A percentile compares a stretch with the other conserved stretches of the same genome.
Evolutionary conservation across 2,113 vertebrate species (phyloP).

Genomic region (Sciurus niger): DNA sequence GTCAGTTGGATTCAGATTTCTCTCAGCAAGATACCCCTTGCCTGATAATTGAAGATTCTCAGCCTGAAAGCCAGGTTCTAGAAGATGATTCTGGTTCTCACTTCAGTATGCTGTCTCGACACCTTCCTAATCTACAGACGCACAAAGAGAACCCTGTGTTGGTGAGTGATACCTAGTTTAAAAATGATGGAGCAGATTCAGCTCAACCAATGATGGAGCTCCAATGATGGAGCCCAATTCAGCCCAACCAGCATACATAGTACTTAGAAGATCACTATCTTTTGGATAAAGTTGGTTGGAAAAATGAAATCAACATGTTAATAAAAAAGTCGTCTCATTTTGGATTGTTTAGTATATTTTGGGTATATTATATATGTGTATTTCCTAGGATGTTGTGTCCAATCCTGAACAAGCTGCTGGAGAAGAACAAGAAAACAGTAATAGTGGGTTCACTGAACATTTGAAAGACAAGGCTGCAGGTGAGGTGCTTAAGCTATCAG

Average conservation of each 20-base stretch:
- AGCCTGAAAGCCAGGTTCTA: slow-evolving; percentile 91
- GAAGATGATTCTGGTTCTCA: slow-evolving; percentile 93
- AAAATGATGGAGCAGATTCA: neutral
- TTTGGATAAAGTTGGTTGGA: slow-evolving; percentile 66
- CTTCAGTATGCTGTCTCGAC: slow-evolving; percentile 88
- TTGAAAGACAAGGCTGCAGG: slow-evolving; percentile 81
- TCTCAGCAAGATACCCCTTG: slow-evolving; percentile 93
- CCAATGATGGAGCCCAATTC: no score
- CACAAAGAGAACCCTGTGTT: slow-evolving; percentile 91
- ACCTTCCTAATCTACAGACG: slow-evolving; percentile 91
- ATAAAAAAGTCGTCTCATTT: neutral
- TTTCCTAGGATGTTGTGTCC: slow-evolving; percentile 91
- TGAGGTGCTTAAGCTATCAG: slow-evolving; percentile 56
- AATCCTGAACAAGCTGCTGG: slow-evolving; percentile 86
- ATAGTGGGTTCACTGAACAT: slow-evolving; percentile 60
- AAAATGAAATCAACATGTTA: slow-evolving; percentile 25
- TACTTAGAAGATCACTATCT: slow-evolving; percentile 15
- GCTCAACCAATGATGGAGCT: neutral
- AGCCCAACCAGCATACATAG: neutral
- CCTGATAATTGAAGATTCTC: slow-evolving; percentile 96
- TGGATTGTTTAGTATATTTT: neutral
- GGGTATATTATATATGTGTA: slow-evolving; percentile 39
- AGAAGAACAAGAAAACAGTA: slow-evolving; percentile 82
- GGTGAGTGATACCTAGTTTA: slow-evolving; percentile 86
- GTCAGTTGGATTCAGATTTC: slow-evolving; percentile 92